Base-by-base conservation (phyloP, 2,888 invertebrate genomes). In the Lasioglossum marginatum region DNA sequence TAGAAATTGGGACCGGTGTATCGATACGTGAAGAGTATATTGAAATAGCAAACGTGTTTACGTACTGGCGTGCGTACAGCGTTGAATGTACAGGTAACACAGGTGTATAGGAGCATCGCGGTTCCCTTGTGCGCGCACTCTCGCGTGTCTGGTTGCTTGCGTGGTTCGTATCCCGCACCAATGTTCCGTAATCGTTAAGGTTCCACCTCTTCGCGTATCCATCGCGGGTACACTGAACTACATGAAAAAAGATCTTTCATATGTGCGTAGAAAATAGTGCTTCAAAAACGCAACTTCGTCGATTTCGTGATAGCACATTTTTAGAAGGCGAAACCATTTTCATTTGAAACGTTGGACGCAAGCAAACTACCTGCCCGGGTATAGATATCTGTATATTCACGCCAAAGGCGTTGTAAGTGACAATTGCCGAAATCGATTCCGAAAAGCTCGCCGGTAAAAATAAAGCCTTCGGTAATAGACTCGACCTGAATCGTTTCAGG, bases 91-190 rank as follows among this genome's bases (percentile, higher is more conserved):
- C 60, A 63, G 60, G 60, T 63, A 31, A 31, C 14, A 16, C 85
- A 83, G 77, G 84, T 88, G 83, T 88, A 63, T 85, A 81, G 86
- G 85, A 86, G 83, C 87, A 85, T 88, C 86, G 84, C 86, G 85
- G 77, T 88, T 87, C 83, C 79, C 81, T 83, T 85, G 34, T 83
- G 86, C 87, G 81, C 84, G 82, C 81, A 84, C 60, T 82, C 85
- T 89, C 85, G 89, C 89, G 87, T 90, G 91, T 80, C 82, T 90
- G 85, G 87, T 91, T 86, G 90, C 88, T 92, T 86, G 90, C 91
- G 91, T 92, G 92, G 84, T 89, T 87, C 87, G 87, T 86, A 87
- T 81, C 83, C 76, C 79, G 82, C 86, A 89, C 87, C 83, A 80
- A 73, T 87, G 83, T 82, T 88, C 82, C 83, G 82, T 90, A 89